A percentile compares a stretch with the other conserved stretches of the same genome.
Conservation (phyloP, 1,140 invertebrate genomes). For the Aplysia californica region DNA sequence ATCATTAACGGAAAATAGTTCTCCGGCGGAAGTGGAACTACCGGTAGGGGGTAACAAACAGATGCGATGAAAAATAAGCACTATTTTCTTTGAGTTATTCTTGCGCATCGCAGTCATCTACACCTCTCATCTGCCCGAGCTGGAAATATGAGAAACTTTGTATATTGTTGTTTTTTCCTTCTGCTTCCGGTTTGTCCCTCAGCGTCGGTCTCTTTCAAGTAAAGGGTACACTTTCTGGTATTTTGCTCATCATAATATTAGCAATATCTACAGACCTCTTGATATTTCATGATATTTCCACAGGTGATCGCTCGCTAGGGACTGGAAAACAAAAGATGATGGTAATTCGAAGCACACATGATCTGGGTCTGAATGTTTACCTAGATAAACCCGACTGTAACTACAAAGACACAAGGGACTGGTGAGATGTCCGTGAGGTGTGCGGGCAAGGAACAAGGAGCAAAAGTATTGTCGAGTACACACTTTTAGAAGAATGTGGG, state of each 20-base stretch:
- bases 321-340: not conserved
- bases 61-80: conserved; percentile 23
- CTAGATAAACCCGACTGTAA: too few species aligned
- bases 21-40: conserved; percentile 17
- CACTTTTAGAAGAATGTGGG: not conserved
- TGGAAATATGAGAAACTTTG: conserved; percentile 15
- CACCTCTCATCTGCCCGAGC: not conserved
- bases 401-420: too few species aligned
- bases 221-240: conserved; percentile 25
- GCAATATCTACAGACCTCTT: conserved; percentile 8
- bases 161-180: conserved; percentile 26
- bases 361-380: too few species aligned
- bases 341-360: conserved; percentile 10
- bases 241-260: conserved; percentile 17
- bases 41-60: conserved; percentile 17
- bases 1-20: conserved; percentile 21
- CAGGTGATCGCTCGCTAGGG: not conserved
- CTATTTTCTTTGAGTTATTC: conserved; percentile 29
- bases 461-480: not conserved
- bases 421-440: too few species aligned
- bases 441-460: too few species aligned
- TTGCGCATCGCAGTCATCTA: conserved; percentile 1
- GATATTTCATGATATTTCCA: conserved; percentile 17
- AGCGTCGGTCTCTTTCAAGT: conserved; percentile 10
- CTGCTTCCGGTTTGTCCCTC: conserved; percentile 9